Conservation (phyloP, 2,797 vertebrate species). For the Heliangelus exortis region DNA sequence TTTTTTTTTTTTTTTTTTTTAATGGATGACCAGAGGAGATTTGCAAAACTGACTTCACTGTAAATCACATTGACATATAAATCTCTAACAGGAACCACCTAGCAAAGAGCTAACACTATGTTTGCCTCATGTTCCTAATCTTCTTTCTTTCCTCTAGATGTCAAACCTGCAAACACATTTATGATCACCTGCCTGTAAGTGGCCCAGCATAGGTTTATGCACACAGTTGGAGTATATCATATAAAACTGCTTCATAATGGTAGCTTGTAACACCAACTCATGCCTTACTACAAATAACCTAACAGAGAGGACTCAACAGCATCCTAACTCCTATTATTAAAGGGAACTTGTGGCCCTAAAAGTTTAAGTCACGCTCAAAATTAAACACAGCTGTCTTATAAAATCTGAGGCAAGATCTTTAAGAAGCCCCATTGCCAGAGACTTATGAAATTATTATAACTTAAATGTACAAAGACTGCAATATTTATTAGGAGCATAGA, state of each 20-base stretch:
- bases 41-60: background rate
- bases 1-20: conserved; percentile 9
- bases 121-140: background rate
- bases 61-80: background rate
- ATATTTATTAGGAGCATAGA: background rate
- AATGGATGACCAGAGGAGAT: background rate
- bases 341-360: background rate
- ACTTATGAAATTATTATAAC: background rate
- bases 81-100: background rate
- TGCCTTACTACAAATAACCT: background rate
- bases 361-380: background rate
- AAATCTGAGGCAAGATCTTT: background rate
- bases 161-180: background rate
- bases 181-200: background rate
- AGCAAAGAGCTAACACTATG: background rate
- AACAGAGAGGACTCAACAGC: background rate
- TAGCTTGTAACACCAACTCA: background rate
- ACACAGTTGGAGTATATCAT: background rate
- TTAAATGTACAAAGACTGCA: background rate
- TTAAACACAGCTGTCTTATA: background rate
- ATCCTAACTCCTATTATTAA: background rate
- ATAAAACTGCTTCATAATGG: background rate
- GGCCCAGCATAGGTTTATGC: background rate
- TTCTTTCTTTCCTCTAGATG: background rate
- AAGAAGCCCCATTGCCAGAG: background rate